Evolutionary conservation across 2,113 vertebrate species (phyloP).

Genomic region (Burhinus bistriatus): DNA sequence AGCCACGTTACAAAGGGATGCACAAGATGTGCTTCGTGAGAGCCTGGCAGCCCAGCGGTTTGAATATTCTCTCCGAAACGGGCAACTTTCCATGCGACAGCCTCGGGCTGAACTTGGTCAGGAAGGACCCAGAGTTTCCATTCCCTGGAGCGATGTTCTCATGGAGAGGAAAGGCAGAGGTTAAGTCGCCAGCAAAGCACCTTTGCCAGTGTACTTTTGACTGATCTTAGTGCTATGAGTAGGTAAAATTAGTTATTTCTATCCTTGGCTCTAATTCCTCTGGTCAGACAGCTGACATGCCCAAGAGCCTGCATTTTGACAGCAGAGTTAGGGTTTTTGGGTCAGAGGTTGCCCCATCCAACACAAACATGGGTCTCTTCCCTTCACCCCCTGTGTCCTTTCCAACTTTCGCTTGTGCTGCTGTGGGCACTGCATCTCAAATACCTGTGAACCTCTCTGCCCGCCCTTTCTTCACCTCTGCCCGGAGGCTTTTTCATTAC

Average conservation of each 20-base stretch:
- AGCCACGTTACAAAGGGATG: neutral
- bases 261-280: neutral
- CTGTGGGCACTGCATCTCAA: neutral
- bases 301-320: neutral
- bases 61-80: neutral
- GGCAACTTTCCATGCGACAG: accelerated
- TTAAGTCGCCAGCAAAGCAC: neutral
- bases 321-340: neutral
- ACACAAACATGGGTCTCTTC: neutral
- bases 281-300: neutral
- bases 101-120: neutral
- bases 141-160: accelerated
- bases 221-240: neutral
- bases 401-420: neutral
- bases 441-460: accelerated
- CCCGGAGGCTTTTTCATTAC: neutral
- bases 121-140: neutral
- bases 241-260: neutral
- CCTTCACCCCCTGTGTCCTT: accelerated
- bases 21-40: neutral
- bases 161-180: neutral
- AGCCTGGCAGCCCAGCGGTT: neutral
- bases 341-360: neutral
- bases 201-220: neutral
- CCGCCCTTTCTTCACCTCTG: neutral